Evolutionary conservation across 2,888 invertebrate genomes (phyloP), one percentile per base, ranked within the genome.

Genomic region (Meiosimyza decipiens): DNA sequence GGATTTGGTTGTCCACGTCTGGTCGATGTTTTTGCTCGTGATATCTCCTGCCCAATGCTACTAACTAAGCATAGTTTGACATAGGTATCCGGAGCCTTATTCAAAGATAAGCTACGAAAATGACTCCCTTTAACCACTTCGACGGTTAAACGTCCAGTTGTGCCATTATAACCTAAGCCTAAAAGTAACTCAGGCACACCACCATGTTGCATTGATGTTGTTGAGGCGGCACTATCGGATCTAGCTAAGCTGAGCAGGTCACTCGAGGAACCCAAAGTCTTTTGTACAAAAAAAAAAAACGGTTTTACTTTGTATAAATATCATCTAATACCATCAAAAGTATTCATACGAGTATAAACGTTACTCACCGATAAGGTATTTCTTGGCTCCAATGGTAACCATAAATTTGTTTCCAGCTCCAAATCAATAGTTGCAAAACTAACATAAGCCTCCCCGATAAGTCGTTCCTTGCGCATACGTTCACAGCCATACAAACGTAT

Each of bases 1-100:
- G 97, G 97, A 90, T 97, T 97, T 64, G 97, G 97, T 88, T 97
- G 97, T 13, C 96, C 96, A 67, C 97, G 91, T 77, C 96, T 89
- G 15, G 97, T 93, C 70, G 96, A 95, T 52, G 97, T 97, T 89
- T 98, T 98, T 85, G 95, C 94, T 77, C 95, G 92, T 0, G 95
- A 95, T 88, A 98, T 93, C 88, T 97, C 97, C 88, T 96, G 95
- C 18, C 97, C 96, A 79, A 94, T 94, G 80, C 96, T 96, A 86
- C 96, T 96, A 81, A 97, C 94, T 83, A 98, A 90, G 80, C 95
- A 93, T 79, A 98, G 88, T 88, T 97, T 97, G 65, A 97, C 97
- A 87, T 97, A 97, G 0, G 97, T 97, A 85, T 98, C 98, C 1
- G 95, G 95, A 16, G 95, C 94, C 82, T 94, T 90, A 82, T 92